Base-by-base conservation (phyloP, 2,797 vertebrate genomes). In the Anguilla megastoma region DNA sequence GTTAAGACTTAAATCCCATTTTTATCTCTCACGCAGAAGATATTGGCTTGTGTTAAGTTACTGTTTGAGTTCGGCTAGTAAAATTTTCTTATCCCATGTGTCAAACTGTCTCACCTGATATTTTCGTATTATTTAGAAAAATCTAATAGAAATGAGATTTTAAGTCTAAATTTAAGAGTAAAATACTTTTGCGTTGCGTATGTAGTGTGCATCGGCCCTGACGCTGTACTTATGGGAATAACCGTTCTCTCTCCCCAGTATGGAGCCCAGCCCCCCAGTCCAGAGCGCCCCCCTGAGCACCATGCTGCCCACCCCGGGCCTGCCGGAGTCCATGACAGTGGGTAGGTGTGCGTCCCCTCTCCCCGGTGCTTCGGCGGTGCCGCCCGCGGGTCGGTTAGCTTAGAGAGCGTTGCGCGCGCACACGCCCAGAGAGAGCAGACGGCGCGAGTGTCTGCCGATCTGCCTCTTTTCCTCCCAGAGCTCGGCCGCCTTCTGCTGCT, bases 241-340 rank as follows among this genome's bases (percentile, higher is more conserved):
- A 27, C 45, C 24, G 66, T 92, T 86, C 16, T 89, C 24, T 80
- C 69, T 90, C 66, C 93, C 88, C 94, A 99, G 98, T 63, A 93
- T 97, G 96, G 98, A 98, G 93, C 94, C 95, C 90, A 96, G 94
- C 91, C 93, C 96, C 56, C 93, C 95, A 24, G 85, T 88, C 36
- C 95, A 94, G 88, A 90, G 91, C 74, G 94, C 94, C 82, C 90
- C 96, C 1, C 93, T 97, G 88, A 95, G 91, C 91, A 94, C 41
- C 87, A 88, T 93, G 69, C 91, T 97, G 92, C 96, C 96, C 84
- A 92, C 96, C 87, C 90, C 97, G 86, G 93, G 93, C 2, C 94
- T 97, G 90, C 97, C 98, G 4, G 98, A 99, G 92, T 97, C 97
- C 54, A 99, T 99, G 98, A 98, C 97, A 50, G 94, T 97, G 84